Evolutionary conservation across 2,113 vertebrate genomes (phyloP).

Genomic region (Osmerus eperlanus): DNA sequence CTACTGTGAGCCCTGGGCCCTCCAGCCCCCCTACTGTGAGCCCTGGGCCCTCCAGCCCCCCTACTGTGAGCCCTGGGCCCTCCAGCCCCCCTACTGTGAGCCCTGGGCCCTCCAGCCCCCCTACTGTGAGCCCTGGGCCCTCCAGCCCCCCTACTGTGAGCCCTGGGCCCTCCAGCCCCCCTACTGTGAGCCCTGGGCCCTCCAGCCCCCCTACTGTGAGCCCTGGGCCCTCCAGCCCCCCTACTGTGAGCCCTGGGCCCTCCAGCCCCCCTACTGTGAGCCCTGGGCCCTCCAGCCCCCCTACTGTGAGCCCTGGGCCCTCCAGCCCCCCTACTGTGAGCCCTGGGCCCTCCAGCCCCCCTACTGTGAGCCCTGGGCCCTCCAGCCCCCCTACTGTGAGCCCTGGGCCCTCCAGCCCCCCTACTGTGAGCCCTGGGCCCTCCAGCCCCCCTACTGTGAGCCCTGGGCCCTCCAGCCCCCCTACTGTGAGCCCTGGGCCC

Average conservation of each 20-base stretch:
- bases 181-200: too few species aligned
- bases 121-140: too few species aligned
- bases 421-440: too few species aligned
- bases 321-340: constrained; percentile 32
- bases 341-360: neutral
- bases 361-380: constrained; percentile 30
- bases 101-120: neutral
- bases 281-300: neutral
- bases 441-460: too few species aligned
- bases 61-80: too few species aligned
- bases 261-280: constrained; percentile 32
- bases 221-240: neutral
- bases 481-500: too few species aligned
- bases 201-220: constrained; percentile 32
- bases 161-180: neutral
- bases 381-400: too few species aligned
- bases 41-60: neutral
- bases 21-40: constrained; percentile 32
- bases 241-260: too few species aligned
- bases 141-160: constrained; percentile 32
- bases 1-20: too few species aligned
- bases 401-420: too few species aligned
- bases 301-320: too few species aligned
- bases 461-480: too few species aligned
- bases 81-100: constrained; percentile 32